A percentile compares a stretch with the other conserved stretches of the same genome.
phyloP scores from a whole-genome alignment of 2,888 invertebrate species.

The Erpobdella octoculata region DNA sequence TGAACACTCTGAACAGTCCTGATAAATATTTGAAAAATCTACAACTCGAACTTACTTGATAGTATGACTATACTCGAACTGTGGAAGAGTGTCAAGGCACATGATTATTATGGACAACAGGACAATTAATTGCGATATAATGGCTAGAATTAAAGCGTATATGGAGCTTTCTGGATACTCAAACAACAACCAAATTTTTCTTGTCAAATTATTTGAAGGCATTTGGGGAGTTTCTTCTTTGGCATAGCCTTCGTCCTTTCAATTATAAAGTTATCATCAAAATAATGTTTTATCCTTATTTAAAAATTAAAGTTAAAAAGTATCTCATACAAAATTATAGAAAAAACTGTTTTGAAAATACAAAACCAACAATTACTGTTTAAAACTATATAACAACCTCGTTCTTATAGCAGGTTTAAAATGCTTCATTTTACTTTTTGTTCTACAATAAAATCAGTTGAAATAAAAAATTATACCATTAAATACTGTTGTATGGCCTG shows the following conservation, averaged over 20 bases:
- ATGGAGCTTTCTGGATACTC: constrained; percentile 99
- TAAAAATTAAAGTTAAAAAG: no score
- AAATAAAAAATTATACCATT: constrained; percentile 3
- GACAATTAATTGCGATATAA: constrained; percentile 97
- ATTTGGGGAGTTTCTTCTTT: constrained; percentile 79
- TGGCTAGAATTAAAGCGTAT: constrained; percentile 94
- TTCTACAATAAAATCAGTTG: background rate
- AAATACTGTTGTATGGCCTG: constrained; percentile 59
- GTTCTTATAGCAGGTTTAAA: no score
- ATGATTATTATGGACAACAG: constrained; percentile 97
- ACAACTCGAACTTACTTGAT: constrained; percentile 88
- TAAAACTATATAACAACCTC: no score
- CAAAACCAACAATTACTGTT: no score
- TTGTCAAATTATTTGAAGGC: constrained; percentile 91
- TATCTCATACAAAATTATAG: no score
- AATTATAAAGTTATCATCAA: no score
- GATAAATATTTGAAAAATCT: background rate
- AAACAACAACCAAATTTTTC: constrained; percentile 96
- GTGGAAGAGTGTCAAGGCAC: constrained; percentile 96
- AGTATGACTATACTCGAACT: no score
- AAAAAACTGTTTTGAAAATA: no score
- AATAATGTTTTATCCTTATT: no score
- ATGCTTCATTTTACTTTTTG: no score
- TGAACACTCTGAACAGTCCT: no score
- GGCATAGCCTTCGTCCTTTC: constrained; percentile 69